Evolutionary conservation across 1,140 invertebrate genomes (phyloP).

Genomic region (Adelges cooleyi): DNA sequence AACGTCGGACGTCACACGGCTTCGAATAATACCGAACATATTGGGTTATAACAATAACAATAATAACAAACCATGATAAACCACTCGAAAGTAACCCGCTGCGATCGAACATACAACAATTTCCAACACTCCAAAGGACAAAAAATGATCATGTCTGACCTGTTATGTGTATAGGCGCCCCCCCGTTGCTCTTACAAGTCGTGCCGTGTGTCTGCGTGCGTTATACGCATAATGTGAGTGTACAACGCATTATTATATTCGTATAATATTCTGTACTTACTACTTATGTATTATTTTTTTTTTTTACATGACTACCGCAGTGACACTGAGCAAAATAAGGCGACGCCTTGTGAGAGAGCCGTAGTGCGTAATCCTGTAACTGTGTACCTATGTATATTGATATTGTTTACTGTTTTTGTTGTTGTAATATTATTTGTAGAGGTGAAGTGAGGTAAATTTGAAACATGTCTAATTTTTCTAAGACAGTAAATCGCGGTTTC

Average conservation of each 20-base stretch:
- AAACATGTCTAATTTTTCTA: no score
- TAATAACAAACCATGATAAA: conserved; percentile 10
- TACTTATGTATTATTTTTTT: neutral
- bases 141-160: conserved; percentile 3
- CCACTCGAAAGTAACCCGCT: neutral
- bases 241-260: neutral
- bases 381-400: no score
- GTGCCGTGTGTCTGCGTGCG: neutral
- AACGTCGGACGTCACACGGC: no score
- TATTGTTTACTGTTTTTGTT: no score
- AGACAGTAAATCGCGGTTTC: no score
- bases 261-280: neutral
- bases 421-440: no score
- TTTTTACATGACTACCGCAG: neutral
- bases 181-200: neutral
- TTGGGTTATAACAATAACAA: neutral
- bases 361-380: no score
- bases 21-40: neutral
- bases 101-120: neutral
- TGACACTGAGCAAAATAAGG: neutral
- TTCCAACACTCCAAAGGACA: conserved; percentile 1
- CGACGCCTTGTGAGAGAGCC: no score
- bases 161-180: neutral
- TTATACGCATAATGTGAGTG: no score
- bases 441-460: no score